These are phyloP conservation scores for Aradophagus sp. DNA, from an alignment of 1,140 invertebrate species.

Conservation along the genomic window DNA sequence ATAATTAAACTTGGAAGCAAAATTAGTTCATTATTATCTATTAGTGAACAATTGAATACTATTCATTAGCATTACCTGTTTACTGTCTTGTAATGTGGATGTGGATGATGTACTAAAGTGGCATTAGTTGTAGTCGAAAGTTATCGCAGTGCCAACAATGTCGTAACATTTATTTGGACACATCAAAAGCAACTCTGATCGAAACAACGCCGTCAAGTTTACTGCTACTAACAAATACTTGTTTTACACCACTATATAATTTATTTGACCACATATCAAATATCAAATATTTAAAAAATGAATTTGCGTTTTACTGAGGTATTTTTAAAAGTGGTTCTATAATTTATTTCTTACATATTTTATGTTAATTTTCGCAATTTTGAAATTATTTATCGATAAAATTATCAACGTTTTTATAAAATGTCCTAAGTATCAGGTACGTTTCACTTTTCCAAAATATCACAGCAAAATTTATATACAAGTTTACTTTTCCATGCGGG, in stretches of 20 bases:
- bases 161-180: constrained; percentile 58
- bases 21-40: constrained; percentile 17
- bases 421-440: no score
- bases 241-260: constrained; percentile 63
- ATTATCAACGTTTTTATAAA: no score
- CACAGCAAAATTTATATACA: no score
- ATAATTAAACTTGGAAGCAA: background rate
- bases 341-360: no score
- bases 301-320: background rate
- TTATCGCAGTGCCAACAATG: constrained; percentile 65
- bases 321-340: no score
- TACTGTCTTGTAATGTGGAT: constrained; percentile 22
- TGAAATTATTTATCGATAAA: no score
- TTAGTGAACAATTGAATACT: constrained; percentile 21
- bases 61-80: constrained; percentile 22
- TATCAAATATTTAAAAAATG: constrained; percentile 16
- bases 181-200: constrained; percentile 56
- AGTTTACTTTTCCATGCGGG: no score
- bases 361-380: no score
- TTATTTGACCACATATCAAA: constrained; percentile 35
- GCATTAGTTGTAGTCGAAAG: constrained; percentile 63
- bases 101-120: constrained; percentile 56
- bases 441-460: no score
- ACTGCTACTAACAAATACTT: constrained; percentile 64
- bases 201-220: constrained; percentile 63